Conservation (phyloP, 2,113 vertebrate genomes). For the Parotia lawesii region DNA sequence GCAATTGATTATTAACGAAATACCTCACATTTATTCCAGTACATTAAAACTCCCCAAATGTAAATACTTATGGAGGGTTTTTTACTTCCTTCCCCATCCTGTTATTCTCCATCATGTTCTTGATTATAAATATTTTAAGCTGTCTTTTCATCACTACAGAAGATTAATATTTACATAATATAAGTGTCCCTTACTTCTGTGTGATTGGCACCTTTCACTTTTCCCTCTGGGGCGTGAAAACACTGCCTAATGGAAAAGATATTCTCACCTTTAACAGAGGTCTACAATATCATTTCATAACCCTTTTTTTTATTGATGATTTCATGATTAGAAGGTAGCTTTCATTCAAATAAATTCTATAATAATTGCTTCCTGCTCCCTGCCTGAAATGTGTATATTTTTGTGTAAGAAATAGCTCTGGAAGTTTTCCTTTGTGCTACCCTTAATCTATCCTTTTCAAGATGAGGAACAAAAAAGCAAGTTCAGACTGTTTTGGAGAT, state of each 20-base stretch:
- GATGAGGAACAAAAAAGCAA: neutral
- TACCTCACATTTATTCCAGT: neutral
- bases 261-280: neutral
- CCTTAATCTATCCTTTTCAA: neutral
- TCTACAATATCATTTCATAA: neutral
- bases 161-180: neutral
- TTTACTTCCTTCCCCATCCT: fast-evolving
- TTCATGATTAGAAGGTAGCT: neutral
- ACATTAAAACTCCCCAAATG: neutral
- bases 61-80: neutral
- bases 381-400: neutral
- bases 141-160: neutral
- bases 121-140: neutral
- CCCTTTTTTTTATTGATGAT: neutral
- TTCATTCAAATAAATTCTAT: conserved; percentile 13
- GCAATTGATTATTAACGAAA: neutral
- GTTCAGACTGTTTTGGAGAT: neutral
- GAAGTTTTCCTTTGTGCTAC: neutral
- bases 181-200: neutral
- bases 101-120: neutral
- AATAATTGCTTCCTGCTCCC: neutral
- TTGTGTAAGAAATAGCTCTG: neutral
- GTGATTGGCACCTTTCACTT: neutral
- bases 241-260: neutral
- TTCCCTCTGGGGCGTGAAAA: neutral